phyloP scores from a whole-genome alignment of 2,113 vertebrate species.

The Neotoma lepida region DNA sequence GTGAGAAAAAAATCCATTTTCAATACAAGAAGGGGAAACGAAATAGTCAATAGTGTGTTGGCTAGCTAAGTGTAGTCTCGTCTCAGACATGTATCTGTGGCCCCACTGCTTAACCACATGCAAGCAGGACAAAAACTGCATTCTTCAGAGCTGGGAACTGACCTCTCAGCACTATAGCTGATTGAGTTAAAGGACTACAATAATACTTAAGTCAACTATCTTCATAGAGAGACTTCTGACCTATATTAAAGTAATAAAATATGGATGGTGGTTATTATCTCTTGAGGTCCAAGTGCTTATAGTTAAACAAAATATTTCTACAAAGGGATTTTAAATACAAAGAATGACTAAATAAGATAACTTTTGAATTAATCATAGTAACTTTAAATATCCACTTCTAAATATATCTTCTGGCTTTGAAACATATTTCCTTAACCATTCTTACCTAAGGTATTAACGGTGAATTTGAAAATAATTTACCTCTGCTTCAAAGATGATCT shows the following conservation, averaged over 20 bases:
- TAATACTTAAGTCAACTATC: background rate
- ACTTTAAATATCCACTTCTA: constrained; percentile 70
- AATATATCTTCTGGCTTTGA: constrained; percentile 67
- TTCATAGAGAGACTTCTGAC: constrained; percentile 18
- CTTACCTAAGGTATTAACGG: constrained; percentile 36
- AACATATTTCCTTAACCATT: constrained; percentile 71
- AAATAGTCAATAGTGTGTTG: background rate
- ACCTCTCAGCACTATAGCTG: background rate
- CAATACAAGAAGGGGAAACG: background rate
- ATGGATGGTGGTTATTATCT: constrained; percentile 69
- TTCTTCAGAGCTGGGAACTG: background rate
- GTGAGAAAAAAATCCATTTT: background rate
- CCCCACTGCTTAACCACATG: background rate
- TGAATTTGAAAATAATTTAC: constrained; percentile 64
- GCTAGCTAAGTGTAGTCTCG: background rate
- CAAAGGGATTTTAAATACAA: constrained; percentile 77
- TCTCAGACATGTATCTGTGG: background rate
- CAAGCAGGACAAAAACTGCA: background rate
- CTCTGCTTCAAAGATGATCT: constrained; percentile 8
- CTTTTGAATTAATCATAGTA: constrained; percentile 77
- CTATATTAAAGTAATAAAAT: constrained; percentile 64
- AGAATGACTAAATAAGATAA: constrained; percentile 72
- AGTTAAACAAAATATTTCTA: constrained; percentile 71
- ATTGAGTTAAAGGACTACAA: background rate
- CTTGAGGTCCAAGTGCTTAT: constrained; percentile 59